A percentile compares a stretch with the other conserved stretches of the same genome.
Evolutionary conservation across 2,888 invertebrate genomes (phyloP).

Genomic region (Nomada flava): DNA sequence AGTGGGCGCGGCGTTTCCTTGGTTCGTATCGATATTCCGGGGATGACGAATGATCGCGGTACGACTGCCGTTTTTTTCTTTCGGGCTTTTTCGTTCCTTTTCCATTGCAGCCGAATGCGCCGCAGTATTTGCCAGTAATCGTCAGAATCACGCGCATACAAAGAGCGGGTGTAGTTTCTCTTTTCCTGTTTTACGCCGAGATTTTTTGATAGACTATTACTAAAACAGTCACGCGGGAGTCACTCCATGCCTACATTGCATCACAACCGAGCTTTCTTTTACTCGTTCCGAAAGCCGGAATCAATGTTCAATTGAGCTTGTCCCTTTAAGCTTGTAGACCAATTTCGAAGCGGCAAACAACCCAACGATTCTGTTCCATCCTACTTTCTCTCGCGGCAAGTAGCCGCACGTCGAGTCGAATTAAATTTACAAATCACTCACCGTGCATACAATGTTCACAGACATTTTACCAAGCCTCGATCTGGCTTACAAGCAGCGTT

Average conservation of each 20-base stretch:
- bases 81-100: background rate
- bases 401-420: background rate
- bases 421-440: background rate
- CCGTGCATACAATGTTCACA: background rate
- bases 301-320: background rate
- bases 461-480: background rate
- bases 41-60: constrained; percentile 7
- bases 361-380: background rate
- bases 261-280: constrained; percentile 12
- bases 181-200: background rate
- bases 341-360: background rate
- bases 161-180: background rate
- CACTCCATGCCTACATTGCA: constrained; percentile 12
- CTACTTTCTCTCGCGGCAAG: too few relatives aligned
- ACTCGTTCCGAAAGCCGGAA: constrained; percentile 1
- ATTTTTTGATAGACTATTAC: constrained; percentile 1
- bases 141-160: background rate
- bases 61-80: background rate
- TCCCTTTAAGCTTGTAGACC: background rate
- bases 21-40: background rate
- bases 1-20: background rate
- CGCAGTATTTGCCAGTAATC: background rate
- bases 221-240: constrained; percentile 25
- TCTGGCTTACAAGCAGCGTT: background rate
- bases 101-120: too few relatives aligned